Percentiles rank a stretch among this genome's conserved stretches.
Conservation (phyloP, 1,140 invertebrate genomes). For the Antheraea mylitta region DNA sequence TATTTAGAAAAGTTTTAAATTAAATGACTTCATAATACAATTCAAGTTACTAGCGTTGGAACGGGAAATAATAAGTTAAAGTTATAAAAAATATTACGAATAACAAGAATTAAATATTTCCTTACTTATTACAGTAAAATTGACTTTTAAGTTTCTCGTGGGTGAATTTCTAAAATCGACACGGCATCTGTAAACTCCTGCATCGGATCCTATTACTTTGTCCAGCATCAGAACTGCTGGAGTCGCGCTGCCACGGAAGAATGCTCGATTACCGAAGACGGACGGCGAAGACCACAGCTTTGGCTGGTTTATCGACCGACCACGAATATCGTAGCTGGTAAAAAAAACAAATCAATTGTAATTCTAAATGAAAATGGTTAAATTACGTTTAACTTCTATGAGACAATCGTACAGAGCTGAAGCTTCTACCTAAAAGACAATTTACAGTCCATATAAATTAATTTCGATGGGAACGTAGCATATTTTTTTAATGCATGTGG, state of each 20-base stretch:
- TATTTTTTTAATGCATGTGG: too few relatives aligned
- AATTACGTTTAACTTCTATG: too few relatives aligned
- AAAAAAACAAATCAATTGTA: not conserved
- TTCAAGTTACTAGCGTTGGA: too few relatives aligned
- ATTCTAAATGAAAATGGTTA: too few relatives aligned
- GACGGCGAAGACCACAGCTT: conserved; percentile 88
- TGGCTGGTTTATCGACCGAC: conserved; percentile 85
- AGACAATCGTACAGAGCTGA: too few relatives aligned
- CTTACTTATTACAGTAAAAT: conserved; percentile 93
- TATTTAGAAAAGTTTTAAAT: too few relatives aligned
- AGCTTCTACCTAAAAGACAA: too few relatives aligned
- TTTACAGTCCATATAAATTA: too few relatives aligned
- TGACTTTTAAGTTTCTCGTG: conserved; percentile 91
- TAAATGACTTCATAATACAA: too few relatives aligned
- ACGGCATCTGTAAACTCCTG: conserved; percentile 91
- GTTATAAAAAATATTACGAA: not conserved
- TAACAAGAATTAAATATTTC: conserved; percentile 29
- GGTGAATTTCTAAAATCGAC: conserved; percentile 94
- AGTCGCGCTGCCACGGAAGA: conserved; percentile 84
- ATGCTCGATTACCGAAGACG: conserved; percentile 87
- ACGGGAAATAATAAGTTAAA: too few relatives aligned
- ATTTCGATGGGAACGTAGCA: too few relatives aligned
- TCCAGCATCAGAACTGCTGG: conserved; percentile 88
- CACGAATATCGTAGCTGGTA: conserved; percentile 89
- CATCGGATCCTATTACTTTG: conserved; percentile 86